A percentile compares a stretch with the other conserved stretches of the same genome.
Evolutionary conservation across 2,113 vertebrate genomes (phyloP).

Genomic region (Dromaius novaehollandiae): DNA sequence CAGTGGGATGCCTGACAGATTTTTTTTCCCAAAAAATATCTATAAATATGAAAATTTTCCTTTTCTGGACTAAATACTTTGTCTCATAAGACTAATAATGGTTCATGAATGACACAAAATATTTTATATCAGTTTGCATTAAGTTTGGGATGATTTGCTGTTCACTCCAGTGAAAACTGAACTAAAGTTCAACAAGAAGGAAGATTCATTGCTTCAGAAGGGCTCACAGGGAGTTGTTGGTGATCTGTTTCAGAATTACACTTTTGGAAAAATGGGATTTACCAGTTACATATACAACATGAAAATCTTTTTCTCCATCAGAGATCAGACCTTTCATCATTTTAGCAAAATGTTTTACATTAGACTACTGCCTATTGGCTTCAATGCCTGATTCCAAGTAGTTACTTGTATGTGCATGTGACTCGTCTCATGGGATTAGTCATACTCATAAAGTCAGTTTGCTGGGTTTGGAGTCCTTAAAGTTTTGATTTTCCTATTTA

Average conservation of each 20-base stretch:
- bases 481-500: not conserved
- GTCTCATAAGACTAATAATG: slow-evolving; percentile 21
- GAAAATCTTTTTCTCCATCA: not conserved
- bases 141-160: not conserved
- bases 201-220: not conserved
- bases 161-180: not conserved
- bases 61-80: slow-evolving; percentile 3
- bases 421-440: not conserved
- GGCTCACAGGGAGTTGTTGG: not conserved
- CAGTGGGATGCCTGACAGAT: not conserved
- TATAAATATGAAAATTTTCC: not conserved
- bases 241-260: not conserved
- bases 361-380: not conserved
- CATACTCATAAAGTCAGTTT: not conserved
- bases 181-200: not conserved
- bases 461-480: not conserved
- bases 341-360: not conserved
- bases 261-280: not conserved
- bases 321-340: not conserved
- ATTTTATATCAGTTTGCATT: slow-evolving; percentile 12
- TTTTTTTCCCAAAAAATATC: not conserved
- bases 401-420: not conserved
- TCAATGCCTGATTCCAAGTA: not conserved
- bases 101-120: slow-evolving; percentile 14
- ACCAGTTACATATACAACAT: not conserved